phyloP scores from a whole-genome alignment of 2,113 vertebrate genomes.

The Trichomycterus rosablanca region DNA sequence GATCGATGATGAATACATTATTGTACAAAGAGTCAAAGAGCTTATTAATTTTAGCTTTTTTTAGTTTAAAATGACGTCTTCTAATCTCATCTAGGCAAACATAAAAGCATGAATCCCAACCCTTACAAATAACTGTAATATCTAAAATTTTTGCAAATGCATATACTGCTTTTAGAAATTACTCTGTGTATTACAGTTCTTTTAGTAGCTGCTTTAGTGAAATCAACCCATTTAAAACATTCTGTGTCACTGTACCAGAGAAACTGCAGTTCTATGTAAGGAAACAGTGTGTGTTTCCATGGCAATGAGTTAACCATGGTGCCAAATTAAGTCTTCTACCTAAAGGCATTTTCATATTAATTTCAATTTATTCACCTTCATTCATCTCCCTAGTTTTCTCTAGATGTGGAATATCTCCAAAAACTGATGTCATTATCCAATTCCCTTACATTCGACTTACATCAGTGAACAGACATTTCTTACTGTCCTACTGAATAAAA shows the following conservation, averaged over 20 bases:
- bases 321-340: slow-evolving; percentile 30
- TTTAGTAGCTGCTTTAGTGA: too few relatives aligned
- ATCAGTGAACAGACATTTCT: slow-evolving; percentile 6
- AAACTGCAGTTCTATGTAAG: slow-evolving; percentile 13
- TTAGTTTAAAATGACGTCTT: too few relatives aligned
- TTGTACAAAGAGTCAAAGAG: too few relatives aligned
- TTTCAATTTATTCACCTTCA: slow-evolving; percentile 28
- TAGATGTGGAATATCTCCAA: background rate
- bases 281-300: slow-evolving; percentile 42
- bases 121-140: too few relatives aligned
- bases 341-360: slow-evolving; percentile 35
- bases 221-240: too few relatives aligned
- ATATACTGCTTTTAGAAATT: too few relatives aligned
- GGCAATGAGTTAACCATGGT: slow-evolving; percentile 31
- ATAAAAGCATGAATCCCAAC: too few relatives aligned
- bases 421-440: slow-evolving; percentile 8
- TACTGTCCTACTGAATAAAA: slow-evolving; percentile 22
- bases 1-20: too few relatives aligned
- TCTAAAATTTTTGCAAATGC: too few relatives aligned
- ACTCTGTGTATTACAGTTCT: too few relatives aligned
- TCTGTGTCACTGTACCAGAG: slow-evolving; percentile 5
- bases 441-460: background rate
- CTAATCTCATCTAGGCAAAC: too few relatives aligned
- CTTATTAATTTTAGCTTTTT: too few relatives aligned
- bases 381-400: slow-evolving; percentile 25